Conservation (phyloP, 2,797 vertebrate genomes). For the Cetoscarus ocellatus region DNA sequence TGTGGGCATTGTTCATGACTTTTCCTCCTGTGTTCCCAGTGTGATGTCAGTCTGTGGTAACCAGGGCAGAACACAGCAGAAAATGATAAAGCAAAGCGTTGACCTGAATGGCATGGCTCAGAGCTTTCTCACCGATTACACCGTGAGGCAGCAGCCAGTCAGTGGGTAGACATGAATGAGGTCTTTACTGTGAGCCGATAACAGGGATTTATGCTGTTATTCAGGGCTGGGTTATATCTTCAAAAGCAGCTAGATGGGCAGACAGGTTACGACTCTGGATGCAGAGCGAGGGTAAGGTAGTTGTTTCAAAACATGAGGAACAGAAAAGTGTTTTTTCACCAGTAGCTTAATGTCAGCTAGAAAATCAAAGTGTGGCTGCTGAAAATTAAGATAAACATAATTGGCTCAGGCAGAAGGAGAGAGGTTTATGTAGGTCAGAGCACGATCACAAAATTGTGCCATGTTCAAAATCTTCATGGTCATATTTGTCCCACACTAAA, state of each 20-base stretch:
- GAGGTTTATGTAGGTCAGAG: neutral
- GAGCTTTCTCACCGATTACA: constrained; percentile 55
- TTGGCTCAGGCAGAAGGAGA: no score
- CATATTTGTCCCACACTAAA: no score
- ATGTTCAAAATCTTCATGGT: no score
- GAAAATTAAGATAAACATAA: neutral
- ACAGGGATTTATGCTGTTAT: constrained; percentile 64
- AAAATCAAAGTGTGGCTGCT: neutral
- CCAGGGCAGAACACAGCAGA: constrained; percentile 56
- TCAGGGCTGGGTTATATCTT: constrained; percentile 44
- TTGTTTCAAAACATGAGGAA: constrained; percentile 22
- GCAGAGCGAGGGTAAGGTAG: constrained; percentile 30
- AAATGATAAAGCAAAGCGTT: constrained; percentile 60
- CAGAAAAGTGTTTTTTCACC: constrained; percentile 35
- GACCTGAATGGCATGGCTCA: constrained; percentile 63
- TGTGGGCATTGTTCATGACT: constrained; percentile 35
- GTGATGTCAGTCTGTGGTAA: constrained; percentile 55
- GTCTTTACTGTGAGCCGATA: constrained; percentile 67
- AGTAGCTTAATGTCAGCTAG: neutral
- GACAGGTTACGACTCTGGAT: constrained; percentile 51
- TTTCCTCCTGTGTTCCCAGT: constrained; percentile 53
- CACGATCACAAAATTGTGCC: no score
- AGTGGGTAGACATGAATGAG: constrained; percentile 56
- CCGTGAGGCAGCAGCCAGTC: constrained; percentile 59
- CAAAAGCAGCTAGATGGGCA: constrained; percentile 23